Base-by-base conservation (phyloP, 2,888 invertebrate species). In the Lydus trimaculatus region DNA sequence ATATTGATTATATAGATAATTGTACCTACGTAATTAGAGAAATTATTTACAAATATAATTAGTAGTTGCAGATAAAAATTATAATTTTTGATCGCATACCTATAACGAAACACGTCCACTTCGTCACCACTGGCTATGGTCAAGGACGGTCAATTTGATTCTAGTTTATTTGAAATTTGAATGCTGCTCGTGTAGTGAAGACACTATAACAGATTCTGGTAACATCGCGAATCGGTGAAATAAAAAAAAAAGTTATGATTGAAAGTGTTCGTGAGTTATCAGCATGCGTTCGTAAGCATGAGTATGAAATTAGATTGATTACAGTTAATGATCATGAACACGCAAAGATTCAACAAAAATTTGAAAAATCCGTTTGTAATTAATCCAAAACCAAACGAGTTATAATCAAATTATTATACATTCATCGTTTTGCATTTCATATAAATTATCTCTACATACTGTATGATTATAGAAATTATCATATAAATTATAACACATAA, bases 71-170 rank as follows among this genome's bases (percentile, higher is more conserved):
- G 2, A 15, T 3, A 17, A 58, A 6, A 31, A 15, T 20, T 31
- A 4, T 13, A 11, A 31, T 1, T 31, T 48, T 15, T 63, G 25
- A 25, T 23, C 15, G 17, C 17, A 48, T n/a, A n/a, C n/a, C n/a
- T 58, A 58, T 58, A 64, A 58, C 39, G 58, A 20, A 58, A 36
- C 33, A 31, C 36, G 13, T 23, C 25, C 3, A n/a, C 9, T 15
- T 0, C 9, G n/a, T 2, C 11, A 15, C 25, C 33, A 36, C 25
- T 43, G 25, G 62, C n/a, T 17, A 28, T 63, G 66, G 66, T 66
- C 66, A 66, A 66, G 66, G 66, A 66, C 66, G 66, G 66, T 58
- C 59, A 33, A 62, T 66, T 66, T 62, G 28, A 63, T 58, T 58
- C 58, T 66, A 33, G 58, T 66, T 62, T 20, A 63, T 66, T 66